Base-by-base conservation (phyloP, 2,113 vertebrate genomes). In the Fukomys damarensis region DNA sequence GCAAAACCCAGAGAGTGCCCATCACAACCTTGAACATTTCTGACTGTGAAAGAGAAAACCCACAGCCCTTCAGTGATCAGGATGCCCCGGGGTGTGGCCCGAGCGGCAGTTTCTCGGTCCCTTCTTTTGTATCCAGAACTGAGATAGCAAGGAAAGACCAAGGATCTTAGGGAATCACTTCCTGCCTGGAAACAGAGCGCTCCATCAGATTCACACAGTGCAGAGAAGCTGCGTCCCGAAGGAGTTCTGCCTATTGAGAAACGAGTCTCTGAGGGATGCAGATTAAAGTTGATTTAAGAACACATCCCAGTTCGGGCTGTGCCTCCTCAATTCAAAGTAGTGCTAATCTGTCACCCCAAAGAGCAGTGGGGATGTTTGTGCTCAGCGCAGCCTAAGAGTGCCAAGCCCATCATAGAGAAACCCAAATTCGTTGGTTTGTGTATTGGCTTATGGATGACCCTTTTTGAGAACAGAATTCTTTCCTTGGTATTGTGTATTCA, bases 401-500 rank as follows among this genome's bases (percentile, higher is more conserved):
- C 79, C 66, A 58, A 80, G 24, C 9, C 20, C 56, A 20, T 7
- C 46, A 28, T 17, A 10, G 9, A 85, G 14, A 66, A 59, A 74
- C 32, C 7, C 14, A 2, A n/a, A 52, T 80, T 59, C 70, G 63
- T 46, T 82, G 26, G 74, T 26, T 59, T 52, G 49, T 41, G 84
- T 82, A 76, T 35, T 77, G 32, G 70, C 35, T 80, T 81, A 80
- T 38, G 80, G 52, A 28, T 89, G 49, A 32, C 76, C 58, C 49
- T 68, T 85, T 65, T 54, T 59, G 61, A 59, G 68, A 72, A 76
- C 54, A 85, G 38, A 74, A n/a, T 56, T 43, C 19, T 65, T 32
- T 76, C 83, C 93, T 93, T 74, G 32, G 41, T 88, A 95, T 61
- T 91, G 43, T 84, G 35, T 49, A 30, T 32, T 26, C 59, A 61